Percentiles rank a stretch among this genome's conserved stretches.
Conservation (phyloP, 2,888 invertebrate species). For the Tachystola acroxantha region DNA sequence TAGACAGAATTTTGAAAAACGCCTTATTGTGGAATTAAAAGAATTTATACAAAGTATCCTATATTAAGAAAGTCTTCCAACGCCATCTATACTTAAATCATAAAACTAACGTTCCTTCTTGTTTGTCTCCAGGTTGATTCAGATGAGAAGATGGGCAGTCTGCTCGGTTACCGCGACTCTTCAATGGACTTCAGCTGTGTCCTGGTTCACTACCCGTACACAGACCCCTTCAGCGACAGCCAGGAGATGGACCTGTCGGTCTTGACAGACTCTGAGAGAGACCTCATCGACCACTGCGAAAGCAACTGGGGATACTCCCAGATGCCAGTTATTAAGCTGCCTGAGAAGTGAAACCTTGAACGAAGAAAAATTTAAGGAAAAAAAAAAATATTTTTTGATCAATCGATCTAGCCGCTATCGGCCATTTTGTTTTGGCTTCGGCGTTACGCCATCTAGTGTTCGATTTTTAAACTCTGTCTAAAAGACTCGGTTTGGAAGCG, state of each 20-base stretch:
- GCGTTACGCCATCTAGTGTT: conserved; percentile 55
- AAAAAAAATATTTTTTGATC: conserved; percentile 25
- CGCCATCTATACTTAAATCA: not conserved
- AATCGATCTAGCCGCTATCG: conserved; percentile 15
- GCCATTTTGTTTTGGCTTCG: conserved; percentile 30
- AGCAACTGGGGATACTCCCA: conserved; percentile 80
- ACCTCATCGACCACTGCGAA: conserved; percentile 82
- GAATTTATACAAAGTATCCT: no score
- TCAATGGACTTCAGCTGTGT: conserved; percentile 76
- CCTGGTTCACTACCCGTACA: conserved; percentile 71
- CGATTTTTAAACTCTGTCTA: conserved; percentile 21
- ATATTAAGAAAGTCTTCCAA: no score
- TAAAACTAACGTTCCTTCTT: not conserved
- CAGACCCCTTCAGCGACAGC: conserved; percentile 66
- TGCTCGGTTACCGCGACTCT: conserved; percentile 58
- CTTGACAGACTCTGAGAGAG: conserved; percentile 79
- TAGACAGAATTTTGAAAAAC: no score
- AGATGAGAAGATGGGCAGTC: conserved; percentile 70
- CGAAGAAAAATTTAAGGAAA: conserved; percentile 24
- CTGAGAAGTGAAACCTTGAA: conserved; percentile 74
- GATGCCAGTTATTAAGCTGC: conserved; percentile 81
- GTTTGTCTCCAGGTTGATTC: conserved; percentile 77
- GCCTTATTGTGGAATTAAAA: no score
- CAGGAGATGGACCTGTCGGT: conserved; percentile 60
- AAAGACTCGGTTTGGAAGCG: conserved; percentile 10